These are phyloP conservation scores for Diadema setosum DNA, from an alignment of 35 echinoderm and acorn worm genomes.

Conservation along the genomic window DNA sequence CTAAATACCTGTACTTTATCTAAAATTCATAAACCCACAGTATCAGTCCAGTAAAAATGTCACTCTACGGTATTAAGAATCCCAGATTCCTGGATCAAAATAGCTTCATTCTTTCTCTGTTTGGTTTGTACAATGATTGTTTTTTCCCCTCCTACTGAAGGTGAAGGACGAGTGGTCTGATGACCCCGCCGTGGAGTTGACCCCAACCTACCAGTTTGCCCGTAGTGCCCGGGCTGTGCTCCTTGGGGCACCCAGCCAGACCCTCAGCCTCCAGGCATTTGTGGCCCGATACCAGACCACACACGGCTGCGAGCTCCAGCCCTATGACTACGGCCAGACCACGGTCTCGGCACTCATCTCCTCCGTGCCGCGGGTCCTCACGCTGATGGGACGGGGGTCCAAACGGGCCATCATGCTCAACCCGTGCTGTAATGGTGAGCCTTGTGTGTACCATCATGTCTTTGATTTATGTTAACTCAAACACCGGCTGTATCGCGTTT, in stretches of 20 bases:
- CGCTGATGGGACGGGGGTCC: conserved; percentile 66
- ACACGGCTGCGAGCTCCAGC: conserved; percentile 17
- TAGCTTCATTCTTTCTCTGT: too few relatives aligned
- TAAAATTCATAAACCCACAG: too few relatives aligned
- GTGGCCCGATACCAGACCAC: conserved; percentile 30
- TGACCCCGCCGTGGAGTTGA: conserved; percentile 62
- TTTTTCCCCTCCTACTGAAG: too few relatives aligned
- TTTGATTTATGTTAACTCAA: not conserved
- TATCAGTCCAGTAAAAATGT: too few relatives aligned
- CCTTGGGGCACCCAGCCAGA: conserved; percentile 5
- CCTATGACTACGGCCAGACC: conserved; percentile 66
- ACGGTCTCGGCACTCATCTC: conserved; percentile 65
- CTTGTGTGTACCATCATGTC: not conserved
- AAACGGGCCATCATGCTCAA: conserved; percentile 61
- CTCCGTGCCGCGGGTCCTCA: conserved; percentile 74
- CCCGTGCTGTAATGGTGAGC: conserved; percentile 44
- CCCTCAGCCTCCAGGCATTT: conserved; percentile 74
- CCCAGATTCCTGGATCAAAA: too few relatives aligned
- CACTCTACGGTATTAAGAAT: too few relatives aligned
- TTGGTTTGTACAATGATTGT: too few relatives aligned
- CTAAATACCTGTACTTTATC: too few relatives aligned
- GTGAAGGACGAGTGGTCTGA: conserved; percentile 88
- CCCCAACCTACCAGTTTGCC: conserved; percentile 89
- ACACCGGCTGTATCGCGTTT: too few relatives aligned
- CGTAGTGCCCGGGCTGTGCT: conserved; percentile 61